Percentiles rank a stretch among this genome's conserved stretches.
These are phyloP conservation scores for Leptodactylus fuscus DNA, from an alignment of 2,113 vertebrate genomes.

Conservation along the genomic window DNA sequence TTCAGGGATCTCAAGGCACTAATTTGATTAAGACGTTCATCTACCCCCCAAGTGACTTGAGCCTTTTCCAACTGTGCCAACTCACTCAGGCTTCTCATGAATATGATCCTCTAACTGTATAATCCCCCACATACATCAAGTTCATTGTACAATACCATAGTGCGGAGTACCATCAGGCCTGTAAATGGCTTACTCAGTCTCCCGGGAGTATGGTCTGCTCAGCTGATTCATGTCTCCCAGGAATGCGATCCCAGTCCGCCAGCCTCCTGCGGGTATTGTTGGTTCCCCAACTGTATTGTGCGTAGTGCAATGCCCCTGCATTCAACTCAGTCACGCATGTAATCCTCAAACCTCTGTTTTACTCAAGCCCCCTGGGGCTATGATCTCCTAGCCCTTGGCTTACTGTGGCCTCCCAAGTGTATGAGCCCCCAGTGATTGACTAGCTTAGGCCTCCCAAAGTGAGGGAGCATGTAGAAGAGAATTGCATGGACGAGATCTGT, in stretches of 20 bases:
- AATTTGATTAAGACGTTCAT: conserved; percentile 21
- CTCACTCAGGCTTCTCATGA: neutral
- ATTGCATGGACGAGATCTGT: conserved; percentile 85
- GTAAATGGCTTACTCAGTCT: conserved; percentile 10
- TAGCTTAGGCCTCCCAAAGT: conserved; percentile 46
- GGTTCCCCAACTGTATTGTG: neutral
- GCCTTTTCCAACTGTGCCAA: conserved; percentile 11
- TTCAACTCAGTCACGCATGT: conserved; percentile 2
- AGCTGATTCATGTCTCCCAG: conserved; percentile 17
- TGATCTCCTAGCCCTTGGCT: conserved; percentile 13
- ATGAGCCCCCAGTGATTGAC: neutral
- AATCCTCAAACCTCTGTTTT: neutral
- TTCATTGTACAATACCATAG: neutral
- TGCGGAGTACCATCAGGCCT: neutral
- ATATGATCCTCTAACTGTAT: neutral
- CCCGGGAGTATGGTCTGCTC: neutral
- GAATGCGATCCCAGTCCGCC: neutral
- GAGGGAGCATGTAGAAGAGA: conserved; percentile 36
- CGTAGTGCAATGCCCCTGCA: neutral
- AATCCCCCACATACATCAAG: conserved; percentile 4
- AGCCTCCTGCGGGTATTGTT: neutral
- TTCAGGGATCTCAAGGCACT: neutral
- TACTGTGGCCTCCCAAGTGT: conserved; percentile 3
- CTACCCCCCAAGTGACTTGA: neutral
- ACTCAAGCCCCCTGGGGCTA: neutral